phyloP scores from a whole-genome alignment of 2,113 vertebrate genomes.

The Syngnathus floridae region DNA sequence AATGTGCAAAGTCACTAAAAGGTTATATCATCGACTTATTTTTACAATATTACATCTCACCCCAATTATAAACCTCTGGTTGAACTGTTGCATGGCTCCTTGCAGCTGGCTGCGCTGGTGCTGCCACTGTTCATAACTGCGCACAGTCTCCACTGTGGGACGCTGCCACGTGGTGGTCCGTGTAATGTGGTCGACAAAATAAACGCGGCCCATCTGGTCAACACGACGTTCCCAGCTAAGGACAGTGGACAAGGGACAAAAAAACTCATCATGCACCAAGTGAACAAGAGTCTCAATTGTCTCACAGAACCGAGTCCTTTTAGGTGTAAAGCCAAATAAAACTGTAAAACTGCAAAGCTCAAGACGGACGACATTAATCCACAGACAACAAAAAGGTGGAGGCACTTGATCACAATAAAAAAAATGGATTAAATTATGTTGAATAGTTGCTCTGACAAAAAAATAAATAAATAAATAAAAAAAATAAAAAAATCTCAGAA shows the following conservation, averaged over 20 bases:
- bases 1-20: background rate
- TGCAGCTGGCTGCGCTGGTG: constrained; percentile 93
- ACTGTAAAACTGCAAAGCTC: background rate
- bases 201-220: constrained; percentile 94
- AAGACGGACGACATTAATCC: background rate
- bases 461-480: too few relatives aligned
- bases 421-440: background rate
- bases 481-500: background rate
- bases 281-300: background rate
- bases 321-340: background rate
- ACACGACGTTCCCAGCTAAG: constrained; percentile 90
- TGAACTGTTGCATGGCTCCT: constrained; percentile 98
- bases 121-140: constrained; percentile 98
- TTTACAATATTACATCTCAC: constrained; percentile 62
- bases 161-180: constrained; percentile 96
- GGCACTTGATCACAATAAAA: background rate
- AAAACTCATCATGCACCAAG: background rate
- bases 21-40: background rate
- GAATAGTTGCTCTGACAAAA: background rate
- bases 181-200: constrained; percentile 97
- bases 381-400: background rate
- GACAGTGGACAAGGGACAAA: background rate
- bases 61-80: constrained; percentile 95
- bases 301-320: background rate
- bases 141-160: constrained; percentile 87